Evolutionary conservation across 2,797 vertebrate species (phyloP).

Genomic region (Phataginus tetradactyla): DNA sequence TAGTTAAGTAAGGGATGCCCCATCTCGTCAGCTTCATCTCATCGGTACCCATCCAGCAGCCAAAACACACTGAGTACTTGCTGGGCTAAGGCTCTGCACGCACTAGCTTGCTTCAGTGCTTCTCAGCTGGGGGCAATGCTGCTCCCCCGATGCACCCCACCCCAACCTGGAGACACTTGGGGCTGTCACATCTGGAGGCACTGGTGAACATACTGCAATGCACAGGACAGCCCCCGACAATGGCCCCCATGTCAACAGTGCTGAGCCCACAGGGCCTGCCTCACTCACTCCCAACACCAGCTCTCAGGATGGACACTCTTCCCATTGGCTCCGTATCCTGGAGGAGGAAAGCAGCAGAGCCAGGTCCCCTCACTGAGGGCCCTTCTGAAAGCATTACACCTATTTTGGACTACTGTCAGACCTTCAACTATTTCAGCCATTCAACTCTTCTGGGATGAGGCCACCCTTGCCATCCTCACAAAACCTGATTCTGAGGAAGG

Average conservation of each 20-base stretch:
- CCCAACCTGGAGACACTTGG: not conserved
- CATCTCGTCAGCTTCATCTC: accelerated
- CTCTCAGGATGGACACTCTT: not conserved
- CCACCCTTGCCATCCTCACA: not conserved
- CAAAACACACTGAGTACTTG: not conserved
- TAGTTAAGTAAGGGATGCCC: not conserved
- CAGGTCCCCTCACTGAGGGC: not conserved
- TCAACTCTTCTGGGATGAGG: not conserved
- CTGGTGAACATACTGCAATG: not conserved
- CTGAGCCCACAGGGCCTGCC: not conserved
- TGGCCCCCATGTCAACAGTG: accelerated
- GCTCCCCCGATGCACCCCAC: not conserved
- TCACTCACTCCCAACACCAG: not conserved
- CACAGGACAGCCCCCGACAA: not conserved
- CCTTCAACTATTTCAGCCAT: not conserved
- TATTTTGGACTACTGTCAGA: not conserved
- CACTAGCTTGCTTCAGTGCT: not conserved
- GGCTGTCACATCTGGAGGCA: not conserved
- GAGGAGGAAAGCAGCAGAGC: not conserved
- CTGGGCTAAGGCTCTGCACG: not conserved
- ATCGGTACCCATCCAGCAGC: not conserved
- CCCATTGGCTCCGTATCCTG: not conserved
- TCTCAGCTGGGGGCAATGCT: not conserved
- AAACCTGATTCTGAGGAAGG: not conserved
- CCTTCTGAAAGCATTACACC: not conserved